Percentiles rank a stretch among this genome's conserved stretches.
Conservation (phyloP, 2,113 vertebrate species). For the Petrocephalus zakoni region DNA sequence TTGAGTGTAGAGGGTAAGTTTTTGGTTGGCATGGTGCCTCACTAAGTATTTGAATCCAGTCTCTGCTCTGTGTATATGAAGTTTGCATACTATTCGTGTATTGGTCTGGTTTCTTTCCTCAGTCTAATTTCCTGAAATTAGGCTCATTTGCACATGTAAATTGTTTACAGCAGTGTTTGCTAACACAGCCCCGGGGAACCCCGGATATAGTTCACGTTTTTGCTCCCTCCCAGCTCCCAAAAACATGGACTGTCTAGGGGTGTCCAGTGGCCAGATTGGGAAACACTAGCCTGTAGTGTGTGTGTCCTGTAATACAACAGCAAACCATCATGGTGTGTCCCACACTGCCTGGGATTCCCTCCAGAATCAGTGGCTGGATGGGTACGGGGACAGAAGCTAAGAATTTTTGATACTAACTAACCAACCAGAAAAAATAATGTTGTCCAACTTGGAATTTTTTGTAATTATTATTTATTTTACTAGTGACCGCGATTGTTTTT, state of each 20-base stretch:
- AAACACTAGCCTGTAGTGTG: not conserved
- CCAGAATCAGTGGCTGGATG: not conserved
- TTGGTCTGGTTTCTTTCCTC: not conserved
- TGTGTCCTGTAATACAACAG: not conserved
- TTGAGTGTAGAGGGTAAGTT: too few species aligned
- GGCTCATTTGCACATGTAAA: not conserved
- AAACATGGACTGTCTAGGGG: not conserved
- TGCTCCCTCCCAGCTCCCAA: not conserved
- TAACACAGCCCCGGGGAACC: not conserved
- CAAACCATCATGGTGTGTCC: not conserved
- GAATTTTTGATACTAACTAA: not conserved
- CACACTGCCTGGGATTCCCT: not conserved
- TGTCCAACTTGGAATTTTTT: not conserved
- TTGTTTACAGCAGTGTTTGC: not conserved
- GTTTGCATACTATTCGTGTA: not conserved
- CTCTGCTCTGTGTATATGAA: not conserved
- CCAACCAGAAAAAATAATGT: too few species aligned
- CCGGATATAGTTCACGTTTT: not conserved
- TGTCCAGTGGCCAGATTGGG: not conserved
- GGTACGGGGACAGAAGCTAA: not conserved
- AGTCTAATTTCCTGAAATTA: not conserved
- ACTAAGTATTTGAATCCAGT: not conserved
- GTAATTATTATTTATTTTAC: too few species aligned
- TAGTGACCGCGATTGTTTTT: not conserved
- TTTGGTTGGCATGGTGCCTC: too few species aligned